These are phyloP conservation scores for Drosophila subpulchrella DNA, from an alignment of 1,140 invertebrate species.

Conservation along the genomic window DNA sequence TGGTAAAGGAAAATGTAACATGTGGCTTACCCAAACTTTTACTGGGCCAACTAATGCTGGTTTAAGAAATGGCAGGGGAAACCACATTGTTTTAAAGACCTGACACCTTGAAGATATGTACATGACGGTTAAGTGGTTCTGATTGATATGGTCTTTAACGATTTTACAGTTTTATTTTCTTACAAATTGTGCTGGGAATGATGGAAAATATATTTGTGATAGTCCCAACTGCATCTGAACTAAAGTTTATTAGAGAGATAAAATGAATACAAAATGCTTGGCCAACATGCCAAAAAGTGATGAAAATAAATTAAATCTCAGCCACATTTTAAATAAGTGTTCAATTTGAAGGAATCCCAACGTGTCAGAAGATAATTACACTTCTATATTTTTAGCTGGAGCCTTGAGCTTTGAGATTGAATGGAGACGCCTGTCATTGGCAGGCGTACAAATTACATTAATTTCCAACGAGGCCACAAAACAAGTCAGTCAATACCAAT, in stretches of 20 bases:
- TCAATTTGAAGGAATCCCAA: neutral
- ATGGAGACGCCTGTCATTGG: slow-evolving; percentile 55
- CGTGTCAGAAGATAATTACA: neutral
- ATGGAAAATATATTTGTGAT: too few species aligned
- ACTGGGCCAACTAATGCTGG: slow-evolving; percentile 19
- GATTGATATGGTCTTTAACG: neutral
- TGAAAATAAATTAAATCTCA: slow-evolving; percentile 1
- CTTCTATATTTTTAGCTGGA: neutral
- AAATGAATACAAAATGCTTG: neutral
- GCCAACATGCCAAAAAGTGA: neutral
- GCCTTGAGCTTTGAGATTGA: slow-evolving; percentile 5
- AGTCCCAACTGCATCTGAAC: too few species aligned
- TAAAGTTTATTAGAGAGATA: too few species aligned
- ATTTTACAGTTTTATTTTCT: too few species aligned
- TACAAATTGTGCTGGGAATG: too few species aligned
- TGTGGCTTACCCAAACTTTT: slow-evolving; percentile 62
- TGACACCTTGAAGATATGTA: slow-evolving; percentile 52
- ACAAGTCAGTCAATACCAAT: slow-evolving; percentile 24
- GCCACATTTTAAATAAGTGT: neutral
- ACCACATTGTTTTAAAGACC: slow-evolving; percentile 36
- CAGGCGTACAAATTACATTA: slow-evolving; percentile 67
- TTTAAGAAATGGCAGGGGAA: slow-evolving; percentile 6
- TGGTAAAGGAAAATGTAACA: slow-evolving; percentile 61
- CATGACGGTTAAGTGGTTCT: neutral
- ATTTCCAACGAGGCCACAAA: slow-evolving; percentile 57